Conservation (phyloP, 2,113 vertebrate genomes). For the Coregonus clupeaformis region DNA sequence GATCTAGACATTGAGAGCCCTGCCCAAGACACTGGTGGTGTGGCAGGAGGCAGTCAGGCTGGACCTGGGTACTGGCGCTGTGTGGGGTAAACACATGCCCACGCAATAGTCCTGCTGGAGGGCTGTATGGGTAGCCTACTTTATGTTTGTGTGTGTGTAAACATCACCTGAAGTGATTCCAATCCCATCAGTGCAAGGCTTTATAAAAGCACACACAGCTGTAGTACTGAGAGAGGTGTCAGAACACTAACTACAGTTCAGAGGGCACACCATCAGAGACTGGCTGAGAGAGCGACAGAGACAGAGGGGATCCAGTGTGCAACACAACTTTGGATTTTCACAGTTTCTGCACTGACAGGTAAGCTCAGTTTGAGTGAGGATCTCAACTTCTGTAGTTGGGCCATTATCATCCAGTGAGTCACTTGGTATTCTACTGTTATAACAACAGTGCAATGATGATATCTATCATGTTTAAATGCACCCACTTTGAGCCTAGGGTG, state of each 20-base stretch:
- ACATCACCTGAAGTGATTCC: background rate
- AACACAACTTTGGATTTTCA: background rate
- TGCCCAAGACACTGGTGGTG: background rate
- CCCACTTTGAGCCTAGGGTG: background rate
- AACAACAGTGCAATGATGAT: background rate
- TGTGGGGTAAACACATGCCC: slow-evolving; percentile 56
- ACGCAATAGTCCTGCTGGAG: no score
- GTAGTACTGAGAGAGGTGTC: background rate
- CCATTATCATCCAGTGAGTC: background rate
- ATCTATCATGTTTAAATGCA: background rate
- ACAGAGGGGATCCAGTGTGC: background rate
- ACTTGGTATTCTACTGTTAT: background rate
- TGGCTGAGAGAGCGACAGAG: background rate
- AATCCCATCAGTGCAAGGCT: background rate
- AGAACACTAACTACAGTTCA: background rate
- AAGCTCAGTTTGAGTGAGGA: no score
- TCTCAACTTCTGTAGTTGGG: background rate
- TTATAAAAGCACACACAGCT: slow-evolving; percentile 16
- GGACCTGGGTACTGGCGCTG: slow-evolving; percentile 48
- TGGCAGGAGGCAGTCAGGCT: slow-evolving; percentile 43
- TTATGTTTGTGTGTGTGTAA: no score
- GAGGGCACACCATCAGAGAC: background rate
- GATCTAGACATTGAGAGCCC: slow-evolving; percentile 11
- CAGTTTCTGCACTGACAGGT: no score
- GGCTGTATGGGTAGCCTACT: no score